Evolutionary conservation across 2,888 invertebrate species (phyloP).

Genomic region (Morpho deidamia): DNA sequence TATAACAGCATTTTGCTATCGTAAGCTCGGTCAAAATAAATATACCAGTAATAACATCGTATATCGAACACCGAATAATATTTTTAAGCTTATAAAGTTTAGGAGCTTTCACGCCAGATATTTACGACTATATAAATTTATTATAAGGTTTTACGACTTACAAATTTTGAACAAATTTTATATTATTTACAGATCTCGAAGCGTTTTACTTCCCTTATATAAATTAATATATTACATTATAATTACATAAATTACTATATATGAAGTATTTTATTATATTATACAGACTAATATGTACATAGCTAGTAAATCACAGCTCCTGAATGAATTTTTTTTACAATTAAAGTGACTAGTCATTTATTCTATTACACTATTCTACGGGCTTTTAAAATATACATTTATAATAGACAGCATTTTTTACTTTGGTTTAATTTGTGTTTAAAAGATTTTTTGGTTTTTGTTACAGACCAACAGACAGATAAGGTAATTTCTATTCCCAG

Average conservation of each 20-base stretch:
- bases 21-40: too few species aligned
- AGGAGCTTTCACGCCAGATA: too few species aligned
- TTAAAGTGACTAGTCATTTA: conserved; percentile 19
- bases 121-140: neutral
- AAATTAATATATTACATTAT: neutral
- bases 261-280: neutral
- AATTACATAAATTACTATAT: neutral
- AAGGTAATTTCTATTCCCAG: too few species aligned
- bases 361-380: conserved; percentile 9
- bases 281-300: conserved; percentile 40
- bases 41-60: too few species aligned
- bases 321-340: conserved; percentile 46
- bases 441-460: too few species aligned
- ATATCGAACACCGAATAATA: too few species aligned
- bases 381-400: neutral
- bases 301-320: conserved; percentile 73
- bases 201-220: conserved; percentile 48
- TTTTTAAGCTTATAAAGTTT: too few species aligned
- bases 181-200: conserved; percentile 31
- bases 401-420: neutral
- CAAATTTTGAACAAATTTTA: conserved; percentile 18
- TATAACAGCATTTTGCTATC: too few species aligned
- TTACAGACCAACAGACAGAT: too few species aligned
- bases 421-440: neutral
- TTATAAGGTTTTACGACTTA: neutral